Evolutionary conservation across 2,113 vertebrate genomes (phyloP), one percentile per base, ranked within the genome.

Genomic region (Pachycephala philippinensis): DNA sequence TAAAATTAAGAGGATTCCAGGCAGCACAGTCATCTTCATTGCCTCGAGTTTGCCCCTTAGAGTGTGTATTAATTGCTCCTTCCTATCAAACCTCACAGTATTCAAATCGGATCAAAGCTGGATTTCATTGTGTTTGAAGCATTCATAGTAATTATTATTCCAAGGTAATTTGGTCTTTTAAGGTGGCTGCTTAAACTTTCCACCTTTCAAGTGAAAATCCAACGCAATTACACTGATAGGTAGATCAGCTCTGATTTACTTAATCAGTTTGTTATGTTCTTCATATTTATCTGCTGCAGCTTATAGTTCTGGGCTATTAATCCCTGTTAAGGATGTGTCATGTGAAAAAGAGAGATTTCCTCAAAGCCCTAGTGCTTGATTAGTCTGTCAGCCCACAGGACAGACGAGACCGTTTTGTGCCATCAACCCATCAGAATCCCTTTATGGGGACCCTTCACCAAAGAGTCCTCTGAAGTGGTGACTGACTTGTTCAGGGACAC

Each of bases 91-190:
- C 71, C 90, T 75, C 72, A 89, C 53, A 59, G 75, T 37, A 79
- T 64, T 84, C 37, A 93, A 74, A 90, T 93, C 2, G 0, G 72
- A 94, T 93, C 92, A 97, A 95, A 97, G 61, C 8, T 59, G 52
- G 53, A 86, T 93, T 90, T 94, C 64, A 68, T 68, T 93, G 54
- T 64, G 45, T 83, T 96, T 95, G 80, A 92, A 84, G 35, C 71
- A 50, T 93, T 84, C 68, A 63, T 64, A 54, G 30, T 60, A 94
- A 95, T 93, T 93, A 86, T 82, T 93, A 84, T 93, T 69, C 85
- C n/a, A 56, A 88, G 30, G 39, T 74, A 93, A 87, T 92, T 84
- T 92, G 14, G 21, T 65, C 28, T 93, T 96, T 83, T 83, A 93
- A 87, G 71, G 47, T 78, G 22, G 10, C 11, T 88, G 64, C 74